Percentiles rank a stretch among this genome's conserved stretches.
phyloP scores from a whole-genome alignment of 2,888 invertebrate genomes.

The Caenorhabditis sp. region DNA sequence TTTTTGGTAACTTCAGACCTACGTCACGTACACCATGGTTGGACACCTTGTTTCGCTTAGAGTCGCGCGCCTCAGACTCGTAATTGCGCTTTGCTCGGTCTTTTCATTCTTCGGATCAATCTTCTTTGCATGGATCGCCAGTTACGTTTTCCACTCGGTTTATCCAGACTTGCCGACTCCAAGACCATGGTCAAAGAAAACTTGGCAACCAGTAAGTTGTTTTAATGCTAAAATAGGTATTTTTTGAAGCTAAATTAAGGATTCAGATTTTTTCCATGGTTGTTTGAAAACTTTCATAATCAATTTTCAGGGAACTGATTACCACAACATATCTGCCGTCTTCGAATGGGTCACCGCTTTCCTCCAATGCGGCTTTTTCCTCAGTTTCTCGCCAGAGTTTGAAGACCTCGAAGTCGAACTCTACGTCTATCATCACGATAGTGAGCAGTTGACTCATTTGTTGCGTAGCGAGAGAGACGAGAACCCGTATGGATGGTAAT shows the following conservation, averaged over 20 bases:
- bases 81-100: neutral
- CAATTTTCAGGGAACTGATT: constrained; percentile 78
- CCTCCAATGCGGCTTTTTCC: constrained; percentile 77
- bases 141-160: constrained; percentile 52
- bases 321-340: constrained; percentile 77
- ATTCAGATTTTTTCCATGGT: constrained; percentile 26
- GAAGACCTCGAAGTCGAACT: constrained; percentile 75
- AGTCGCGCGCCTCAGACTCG: neutral
- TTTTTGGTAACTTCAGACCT: neutral
- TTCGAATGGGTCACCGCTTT: constrained; percentile 79
- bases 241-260: neutral
- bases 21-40: neutral
- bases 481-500: neutral
- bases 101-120: constrained; percentile 51
- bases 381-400: constrained; percentile 79
- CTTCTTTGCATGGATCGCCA: constrained; percentile 56
- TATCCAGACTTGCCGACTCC: constrained; percentile 67
- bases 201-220: constrained; percentile 57
- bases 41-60: neutral
- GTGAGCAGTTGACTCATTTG: neutral
- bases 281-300: no score
- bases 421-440: neutral
- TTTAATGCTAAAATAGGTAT: no score
- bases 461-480: neutral
- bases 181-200: constrained; percentile 64